Base-by-base conservation (phyloP, 1,140 invertebrate genomes). In the Artemia franciscana region DNA sequence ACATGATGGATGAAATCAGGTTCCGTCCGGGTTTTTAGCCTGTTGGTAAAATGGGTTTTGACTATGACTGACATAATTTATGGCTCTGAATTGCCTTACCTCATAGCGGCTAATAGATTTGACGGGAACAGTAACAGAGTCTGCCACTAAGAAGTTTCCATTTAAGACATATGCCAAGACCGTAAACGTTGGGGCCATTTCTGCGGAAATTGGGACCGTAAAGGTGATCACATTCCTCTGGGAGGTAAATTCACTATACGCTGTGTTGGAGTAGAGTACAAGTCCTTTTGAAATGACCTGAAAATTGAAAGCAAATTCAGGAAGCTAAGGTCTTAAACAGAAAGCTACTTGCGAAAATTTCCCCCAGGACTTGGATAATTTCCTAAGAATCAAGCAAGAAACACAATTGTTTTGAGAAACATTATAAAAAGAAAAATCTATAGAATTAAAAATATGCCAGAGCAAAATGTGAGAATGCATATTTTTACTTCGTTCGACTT, bases 121-220 rank as follows among this genome's bases (percentile, higher is more conserved):
- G 5, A 83, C 76, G 60, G 79, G 80, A 59, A 82, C 72, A 60
- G 74, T 79, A 5, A 80, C 68, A 30, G 73, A 73, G 67, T 82
- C 80, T 4, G 77, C 69, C 2, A 82, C 69, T 3, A 83, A 69
- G 65, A 78, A 73, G 27, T 76, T 74, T 25, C 68, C 67, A 28
- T 73, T 69, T 1, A 79, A 68, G 65, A 74, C 73, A 65, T 78
- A 81, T 3, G 79, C 79, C 3, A 82, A 66, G 3, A 82, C 69
- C 21, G 73, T 72, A 66, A 80, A 79, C 1, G 72, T 76, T 0
- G 81, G 81, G 5, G 78, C 74, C 81, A 83, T 83, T 60, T 76
- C 74, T 12, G 71, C 61, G 9, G 74, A 74, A 2, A 78, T 68
- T 0, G 76, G 70, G 1, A 78, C 64, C 0, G 72, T 68, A 57